Evolutionary conservation across 2,888 invertebrate genomes (phyloP), one percentile per base, ranked within the genome.

Genomic region (Blastobasis adustella): DNA sequence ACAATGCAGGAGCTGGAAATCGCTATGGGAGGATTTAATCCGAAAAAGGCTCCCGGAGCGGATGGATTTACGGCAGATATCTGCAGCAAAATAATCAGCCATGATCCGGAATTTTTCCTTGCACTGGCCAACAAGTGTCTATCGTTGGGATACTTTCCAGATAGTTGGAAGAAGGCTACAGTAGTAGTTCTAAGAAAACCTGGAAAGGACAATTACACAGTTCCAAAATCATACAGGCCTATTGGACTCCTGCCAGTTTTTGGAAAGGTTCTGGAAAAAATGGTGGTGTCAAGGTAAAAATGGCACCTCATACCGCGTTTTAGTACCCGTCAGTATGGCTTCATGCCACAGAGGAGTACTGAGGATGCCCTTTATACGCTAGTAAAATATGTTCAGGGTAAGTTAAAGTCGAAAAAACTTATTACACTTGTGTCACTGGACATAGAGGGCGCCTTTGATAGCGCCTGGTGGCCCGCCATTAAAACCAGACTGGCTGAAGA

Each of bases 11-110:
- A 62, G 37, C 23, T 60, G 10, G 45, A 48, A 0, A n/a, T 5
- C 0, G 49, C 54, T 0, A 41, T 53, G 0, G 4, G 39, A 4
- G 37, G 39, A 6, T 50, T 57, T 2, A 52, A 57, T 39, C 58
- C 57, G 0, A 58, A 57, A 10, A 61, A 60, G 36, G 61, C 61
- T 0, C 62, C 61, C 0, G 62, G 60, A 6, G 41, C 46, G 2
- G 61, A 64, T 6, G 58, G 61, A 1, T 10, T 45, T 10, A 45
- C 45, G 6, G 6, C 45, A 6, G 45, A 45, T n/a, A 45, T 45
- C 6, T 45, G 45, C 45, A 10, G n/a, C n/a, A 6, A 10, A 6
- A 10, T 10, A 45, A 45, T 10, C 10, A 45, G 10, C 6, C 6
- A 45, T 6, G 45, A 45, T 10, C 45, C 10, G 9, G 10, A 8